Percentiles rank a stretch among this genome's conserved stretches.
These are phyloP conservation scores for Junonia oenone DNA, from an alignment of 2,888 invertebrate genomes.

Conservation along the genomic window DNA sequence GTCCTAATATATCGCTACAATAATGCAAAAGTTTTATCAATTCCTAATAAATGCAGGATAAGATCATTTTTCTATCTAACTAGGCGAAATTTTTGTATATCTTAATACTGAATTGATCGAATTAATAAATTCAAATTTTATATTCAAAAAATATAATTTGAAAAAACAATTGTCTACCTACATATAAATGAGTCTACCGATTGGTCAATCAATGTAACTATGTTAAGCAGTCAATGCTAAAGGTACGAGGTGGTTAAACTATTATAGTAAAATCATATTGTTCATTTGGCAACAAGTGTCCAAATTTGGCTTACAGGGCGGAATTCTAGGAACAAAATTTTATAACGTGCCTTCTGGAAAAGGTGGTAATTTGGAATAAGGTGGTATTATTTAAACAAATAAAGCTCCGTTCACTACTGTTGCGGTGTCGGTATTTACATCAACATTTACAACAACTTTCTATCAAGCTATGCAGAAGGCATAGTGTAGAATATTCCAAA, in stretches of 20 bases:
- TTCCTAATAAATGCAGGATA: constrained; percentile 17
- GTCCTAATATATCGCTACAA: neutral
- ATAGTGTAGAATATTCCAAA: neutral
- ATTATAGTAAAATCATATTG: neutral
- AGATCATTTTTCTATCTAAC: constrained; percentile 10
- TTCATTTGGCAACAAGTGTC: neutral
- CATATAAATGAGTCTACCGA: constrained; percentile 17
- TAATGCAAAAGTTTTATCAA: constrained; percentile 11
- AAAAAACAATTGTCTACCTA: constrained; percentile 23
- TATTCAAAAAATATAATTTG: constrained; percentile 17
- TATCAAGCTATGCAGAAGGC: neutral
- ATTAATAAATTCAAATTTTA: neutral
- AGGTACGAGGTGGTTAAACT: neutral
- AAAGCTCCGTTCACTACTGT: neutral
- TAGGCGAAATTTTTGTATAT: constrained; percentile 6
- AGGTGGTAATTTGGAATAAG: neutral
- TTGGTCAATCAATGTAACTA: constrained; percentile 24
- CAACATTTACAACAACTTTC: neutral
- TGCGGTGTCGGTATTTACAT: neutral
- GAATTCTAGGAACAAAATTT: constrained; percentile 26
- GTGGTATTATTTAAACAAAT: neutral
- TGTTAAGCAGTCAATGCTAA: neutral
- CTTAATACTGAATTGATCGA: constrained; percentile 15
- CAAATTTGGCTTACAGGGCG: constrained; percentile 17
- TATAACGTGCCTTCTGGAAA: constrained; percentile 15